phyloP scores from a whole-genome alignment of 2,888 invertebrate species.

The Phytoseiulus persimilis region DNA sequence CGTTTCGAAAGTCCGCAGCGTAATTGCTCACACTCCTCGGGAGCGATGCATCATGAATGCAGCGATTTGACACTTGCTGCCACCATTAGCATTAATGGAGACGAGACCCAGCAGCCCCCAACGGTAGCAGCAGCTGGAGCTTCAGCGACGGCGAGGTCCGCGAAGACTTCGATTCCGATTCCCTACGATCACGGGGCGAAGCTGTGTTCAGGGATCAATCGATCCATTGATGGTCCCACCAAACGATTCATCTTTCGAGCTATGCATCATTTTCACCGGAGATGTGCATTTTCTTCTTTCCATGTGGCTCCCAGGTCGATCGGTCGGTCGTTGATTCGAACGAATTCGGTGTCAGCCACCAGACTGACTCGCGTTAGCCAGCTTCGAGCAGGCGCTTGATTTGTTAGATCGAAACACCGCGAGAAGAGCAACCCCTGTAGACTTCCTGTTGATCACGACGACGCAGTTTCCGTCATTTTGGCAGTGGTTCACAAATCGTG shows the following conservation, averaged over 20 bases:
- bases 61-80: background rate
- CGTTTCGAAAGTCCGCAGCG: background rate
- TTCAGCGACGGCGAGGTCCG: background rate
- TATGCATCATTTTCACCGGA: background rate
- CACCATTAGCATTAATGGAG: background rate
- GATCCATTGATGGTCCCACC: no score
- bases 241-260: no score
- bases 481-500: background rate
- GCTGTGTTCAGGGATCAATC: no score
- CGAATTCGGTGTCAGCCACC: background rate
- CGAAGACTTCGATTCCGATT: no score
- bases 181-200: no score
- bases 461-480: background rate
- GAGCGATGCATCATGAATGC: background rate
- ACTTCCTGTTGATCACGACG: background rate
- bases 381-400: background rate
- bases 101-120: background rate
- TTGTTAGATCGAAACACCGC: background rate
- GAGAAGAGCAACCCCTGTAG: background rate
- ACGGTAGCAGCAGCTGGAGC: no score
- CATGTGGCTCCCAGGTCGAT: background rate
- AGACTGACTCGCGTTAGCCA: background rate
- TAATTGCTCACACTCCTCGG: background rate
- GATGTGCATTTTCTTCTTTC: background rate
- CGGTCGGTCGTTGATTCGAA: background rate